Evolutionary conservation across 1,140 invertebrate species (phyloP).

Genomic region (Drosophila persimilis): DNA sequence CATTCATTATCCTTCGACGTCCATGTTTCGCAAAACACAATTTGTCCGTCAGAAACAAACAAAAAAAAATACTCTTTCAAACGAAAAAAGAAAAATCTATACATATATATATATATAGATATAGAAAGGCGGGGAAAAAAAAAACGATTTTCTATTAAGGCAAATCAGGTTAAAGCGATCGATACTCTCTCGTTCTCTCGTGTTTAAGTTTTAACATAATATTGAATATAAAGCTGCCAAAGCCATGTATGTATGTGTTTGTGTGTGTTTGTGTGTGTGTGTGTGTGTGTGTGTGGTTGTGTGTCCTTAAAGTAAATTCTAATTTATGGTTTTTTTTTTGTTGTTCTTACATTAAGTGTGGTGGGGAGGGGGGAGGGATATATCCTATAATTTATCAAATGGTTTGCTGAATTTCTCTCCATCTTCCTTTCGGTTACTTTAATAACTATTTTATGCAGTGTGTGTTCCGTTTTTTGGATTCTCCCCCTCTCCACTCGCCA

Average conservation of each 20-base stretch:
- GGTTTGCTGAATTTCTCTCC: slow-evolving; percentile 1
- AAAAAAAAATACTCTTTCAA: slow-evolving; percentile 13
- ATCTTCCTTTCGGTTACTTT: neutral
- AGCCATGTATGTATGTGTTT: slow-evolving; percentile 35
- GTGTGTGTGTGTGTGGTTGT: slow-evolving; percentile 31
- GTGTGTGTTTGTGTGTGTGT: slow-evolving; percentile 32
- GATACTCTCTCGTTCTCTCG: neutral
- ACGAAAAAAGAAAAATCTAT: slow-evolving; percentile 26
- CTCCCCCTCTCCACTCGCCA: too few relatives aligned
- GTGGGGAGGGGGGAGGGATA: neutral
- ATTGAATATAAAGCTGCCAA: slow-evolving; percentile 62
- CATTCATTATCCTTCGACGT: too few relatives aligned
- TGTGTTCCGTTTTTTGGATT: neutral
- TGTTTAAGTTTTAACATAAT: slow-evolving; percentile 57
- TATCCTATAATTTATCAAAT: slow-evolving; percentile 12
- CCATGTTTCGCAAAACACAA: slow-evolving; percentile 20
- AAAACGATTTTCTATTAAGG: slow-evolving; percentile 71
- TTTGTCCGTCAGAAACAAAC: slow-evolving; percentile 13
- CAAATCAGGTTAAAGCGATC: slow-evolving; percentile 66
- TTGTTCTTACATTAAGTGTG: neutral
- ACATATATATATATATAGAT: slow-evolving; percentile 5
- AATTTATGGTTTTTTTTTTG: slow-evolving; percentile 17
- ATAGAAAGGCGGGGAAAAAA: slow-evolving; percentile 6
- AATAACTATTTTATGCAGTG: neutral
- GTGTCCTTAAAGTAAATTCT: slow-evolving; percentile 46